Base-by-base conservation (phyloP, 2,797 vertebrate genomes). In the Sebastiscus tertius region DNA sequence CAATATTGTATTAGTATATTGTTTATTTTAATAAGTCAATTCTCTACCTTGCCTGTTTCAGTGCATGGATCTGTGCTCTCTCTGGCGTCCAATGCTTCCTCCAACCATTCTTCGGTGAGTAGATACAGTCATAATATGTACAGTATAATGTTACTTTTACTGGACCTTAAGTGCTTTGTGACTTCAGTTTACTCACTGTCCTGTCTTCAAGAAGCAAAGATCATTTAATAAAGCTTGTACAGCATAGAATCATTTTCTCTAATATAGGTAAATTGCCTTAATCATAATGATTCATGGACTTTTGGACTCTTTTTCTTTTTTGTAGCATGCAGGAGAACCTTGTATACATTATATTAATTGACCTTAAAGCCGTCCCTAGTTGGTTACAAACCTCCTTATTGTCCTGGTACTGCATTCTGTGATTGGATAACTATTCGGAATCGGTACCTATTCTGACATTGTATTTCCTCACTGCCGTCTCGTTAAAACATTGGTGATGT, bases 11-110 rank as follows among this genome's bases (percentile, higher is more conserved):
- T 3, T 26, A 4, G 1, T 69, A 39, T 58, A 29, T 20, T 31
- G 22, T 33, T 11, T 29, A 46, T 60, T 70, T 20, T 62, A 3
- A 65, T 29, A 79, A 81, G 27, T 70, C 6, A 34, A 4, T 75
- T 67, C 4, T 85, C 69, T 64, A 31, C 9, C 14, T 73, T 67
- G 4, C 14, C 71, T 75, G 29, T 88, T 91, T 88, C 96, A 99
- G 98, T 99, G 76, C 98, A 99, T 0, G 99, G 98, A 90, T 99
- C 99, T 0, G 98, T 98, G 72, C 95, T 99, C 82, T 99, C 99
- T 80, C 89, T 99, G 96, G 98, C 97, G 18, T 99, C 99, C 82
- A 99, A 97, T 5, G 97, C 98, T 1, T 99, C 99, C 59, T 99
- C 99, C 79, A 99, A 97, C 83, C 98, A 99, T 94, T 99, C 98